phyloP scores from a whole-genome alignment of 2,113 vertebrate species.

The Brachypodius melanocephalos region DNA sequence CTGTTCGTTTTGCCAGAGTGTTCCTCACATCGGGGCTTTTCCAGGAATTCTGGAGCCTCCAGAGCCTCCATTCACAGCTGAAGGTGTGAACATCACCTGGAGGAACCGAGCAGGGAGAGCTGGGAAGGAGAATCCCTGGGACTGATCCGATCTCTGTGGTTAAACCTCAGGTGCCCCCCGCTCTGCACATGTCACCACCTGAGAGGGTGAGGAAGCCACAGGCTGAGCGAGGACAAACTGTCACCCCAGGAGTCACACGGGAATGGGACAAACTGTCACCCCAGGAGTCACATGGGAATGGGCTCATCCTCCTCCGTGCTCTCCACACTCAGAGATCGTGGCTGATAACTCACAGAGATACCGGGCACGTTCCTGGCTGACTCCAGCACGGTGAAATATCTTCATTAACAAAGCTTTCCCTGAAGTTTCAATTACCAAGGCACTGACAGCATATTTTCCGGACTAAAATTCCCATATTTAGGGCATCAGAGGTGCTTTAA shows the following conservation, averaged over 20 bases:
- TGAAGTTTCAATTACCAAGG: background rate
- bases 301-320: background rate
- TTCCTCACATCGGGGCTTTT: background rate
- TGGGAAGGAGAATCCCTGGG: background rate
- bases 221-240: background rate
- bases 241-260: constrained; percentile 8
- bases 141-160: constrained; percentile 35
- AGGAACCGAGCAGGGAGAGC: background rate
- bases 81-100: background rate
- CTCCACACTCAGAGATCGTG: background rate
- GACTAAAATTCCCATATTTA: background rate
- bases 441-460: background rate
- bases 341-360: background rate
- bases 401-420: background rate
- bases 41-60: background rate
- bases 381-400: background rate
- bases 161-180: constrained; percentile 21
- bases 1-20: background rate
- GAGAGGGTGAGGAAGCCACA: constrained; percentile 55
- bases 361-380: background rate
- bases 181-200: constrained; percentile 34
- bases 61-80: background rate
- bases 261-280: too few species aligned
- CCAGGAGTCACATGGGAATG: constrained; percentile 51
- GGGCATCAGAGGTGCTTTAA: background rate